Evolutionary conservation across 2,113 vertebrate species (phyloP).

Genomic region (Eretmochelys imbricata): DNA sequence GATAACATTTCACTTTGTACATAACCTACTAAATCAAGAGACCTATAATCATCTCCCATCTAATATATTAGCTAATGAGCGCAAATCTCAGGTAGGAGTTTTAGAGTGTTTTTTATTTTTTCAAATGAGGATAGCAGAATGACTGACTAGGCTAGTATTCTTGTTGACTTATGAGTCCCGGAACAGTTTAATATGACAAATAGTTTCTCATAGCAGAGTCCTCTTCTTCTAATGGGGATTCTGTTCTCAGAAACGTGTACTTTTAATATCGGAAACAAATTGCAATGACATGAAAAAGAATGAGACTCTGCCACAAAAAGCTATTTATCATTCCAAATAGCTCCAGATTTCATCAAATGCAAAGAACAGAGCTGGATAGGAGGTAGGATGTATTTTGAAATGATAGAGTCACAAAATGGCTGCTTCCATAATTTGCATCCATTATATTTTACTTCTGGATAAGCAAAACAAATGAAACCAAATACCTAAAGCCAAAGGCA

Average conservation of each 20-base stretch:
- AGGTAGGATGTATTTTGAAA: slow-evolving; percentile 47
- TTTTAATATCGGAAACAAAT: slow-evolving; percentile 64
- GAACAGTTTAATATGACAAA: slow-evolving; percentile 6
- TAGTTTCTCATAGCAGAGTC: slow-evolving; percentile 2
- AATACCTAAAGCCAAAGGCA: not conserved
- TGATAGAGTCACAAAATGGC: slow-evolving; percentile 2
- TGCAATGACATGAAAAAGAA: slow-evolving; percentile 24
- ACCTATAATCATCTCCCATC: not conserved
- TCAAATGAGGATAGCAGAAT: not conserved
- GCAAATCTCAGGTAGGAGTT: not conserved
- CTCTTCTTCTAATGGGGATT: not conserved
- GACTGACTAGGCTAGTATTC: not conserved
- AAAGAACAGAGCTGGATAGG: not conserved
- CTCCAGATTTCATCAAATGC: slow-evolving; percentile 42
- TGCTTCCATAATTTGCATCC: slow-evolving; percentile 27
- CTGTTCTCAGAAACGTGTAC: not conserved
- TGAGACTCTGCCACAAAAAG: not conserved
- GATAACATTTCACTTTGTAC: not conserved
- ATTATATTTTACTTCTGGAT: slow-evolving; percentile 13
- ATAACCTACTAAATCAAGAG: slow-evolving; percentile 12
- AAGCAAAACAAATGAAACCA: not conserved
- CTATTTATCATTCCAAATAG: slow-evolving; percentile 13
- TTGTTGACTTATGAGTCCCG: slow-evolving; percentile 30
- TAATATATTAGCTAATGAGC: not conserved
- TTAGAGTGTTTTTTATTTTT: not conserved